phyloP scores from a whole-genome alignment of 2,888 invertebrate species.

The Zonitis immaculata region DNA sequence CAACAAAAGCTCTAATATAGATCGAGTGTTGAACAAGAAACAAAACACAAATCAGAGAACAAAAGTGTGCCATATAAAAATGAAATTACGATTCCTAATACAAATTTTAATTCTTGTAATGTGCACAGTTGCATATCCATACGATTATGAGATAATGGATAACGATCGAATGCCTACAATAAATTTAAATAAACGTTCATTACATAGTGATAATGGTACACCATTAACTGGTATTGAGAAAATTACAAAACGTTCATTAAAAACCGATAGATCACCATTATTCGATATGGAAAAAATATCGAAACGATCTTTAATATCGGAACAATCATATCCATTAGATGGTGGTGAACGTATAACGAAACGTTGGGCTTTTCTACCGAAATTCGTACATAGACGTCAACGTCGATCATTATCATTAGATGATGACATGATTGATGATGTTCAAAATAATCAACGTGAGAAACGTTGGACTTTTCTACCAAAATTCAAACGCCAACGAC shows the following conservation, averaged over 20 bases:
- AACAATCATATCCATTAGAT: too few relatives aligned
- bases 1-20: too few relatives aligned
- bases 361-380: conserved; percentile 8
- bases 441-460: not conserved
- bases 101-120: conserved; percentile 3
- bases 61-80: too few relatives aligned
- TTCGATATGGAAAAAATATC: conserved; percentile 14
- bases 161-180: not conserved
- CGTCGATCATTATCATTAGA: not conserved
- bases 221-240: conserved; percentile 1
- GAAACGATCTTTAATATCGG: not conserved
- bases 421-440: not conserved
- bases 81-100: conserved; percentile 5
- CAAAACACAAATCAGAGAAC: too few relatives aligned
- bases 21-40: too few relatives aligned
- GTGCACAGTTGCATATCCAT: conserved; percentile 2
- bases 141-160: conserved; percentile 2
- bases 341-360: conserved; percentile 2
- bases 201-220: conserved; percentile 4
- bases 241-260: conserved; percentile 1
- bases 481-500: not conserved
- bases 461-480: conserved; percentile 2
- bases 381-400: not conserved
- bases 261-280: conserved; percentile 1
- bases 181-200: not conserved